phyloP scores from a whole-genome alignment of 2,113 vertebrate genomes.

The Aptenodytes patagonicus region DNA sequence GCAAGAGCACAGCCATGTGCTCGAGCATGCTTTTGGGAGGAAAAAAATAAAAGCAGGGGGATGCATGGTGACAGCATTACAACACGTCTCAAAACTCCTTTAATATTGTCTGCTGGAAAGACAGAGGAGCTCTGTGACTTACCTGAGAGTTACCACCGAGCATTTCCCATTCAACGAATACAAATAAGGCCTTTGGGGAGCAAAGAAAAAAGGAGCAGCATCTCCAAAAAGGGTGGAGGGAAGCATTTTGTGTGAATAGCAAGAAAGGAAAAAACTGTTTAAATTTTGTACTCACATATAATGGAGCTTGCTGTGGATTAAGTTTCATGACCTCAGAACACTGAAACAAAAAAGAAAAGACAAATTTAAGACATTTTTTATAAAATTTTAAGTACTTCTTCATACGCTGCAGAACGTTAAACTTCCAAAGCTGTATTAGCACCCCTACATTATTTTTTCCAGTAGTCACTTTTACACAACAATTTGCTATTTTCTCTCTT shows the following conservation, averaged over 20 bases:
- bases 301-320: slow-evolving; percentile 94
- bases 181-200: not conserved
- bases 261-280: not conserved
- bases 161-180: not conserved
- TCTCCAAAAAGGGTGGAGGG: not conserved
- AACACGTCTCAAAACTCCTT: not conserved
- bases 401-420: not conserved
- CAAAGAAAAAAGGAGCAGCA: not conserved
- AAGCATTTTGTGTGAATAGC: not conserved
- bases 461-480: not conserved
- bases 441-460: not conserved
- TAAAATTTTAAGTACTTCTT: not conserved
- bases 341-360: slow-evolving; percentile 76
- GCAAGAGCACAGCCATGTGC: accelerated
- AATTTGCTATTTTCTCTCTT: not conserved
- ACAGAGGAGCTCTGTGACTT: not conserved
- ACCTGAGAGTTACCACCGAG: not conserved
- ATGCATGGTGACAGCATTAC: not conserved
- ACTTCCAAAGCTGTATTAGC: not conserved
- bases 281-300: slow-evolving; percentile 90
- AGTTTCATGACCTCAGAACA: slow-evolving; percentile 97
- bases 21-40: not conserved
- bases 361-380: not conserved
- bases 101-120: not conserved
- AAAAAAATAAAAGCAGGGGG: not conserved